Conservation (phyloP, 2,888 invertebrate genomes). For the Cephus pulcher region DNA sequence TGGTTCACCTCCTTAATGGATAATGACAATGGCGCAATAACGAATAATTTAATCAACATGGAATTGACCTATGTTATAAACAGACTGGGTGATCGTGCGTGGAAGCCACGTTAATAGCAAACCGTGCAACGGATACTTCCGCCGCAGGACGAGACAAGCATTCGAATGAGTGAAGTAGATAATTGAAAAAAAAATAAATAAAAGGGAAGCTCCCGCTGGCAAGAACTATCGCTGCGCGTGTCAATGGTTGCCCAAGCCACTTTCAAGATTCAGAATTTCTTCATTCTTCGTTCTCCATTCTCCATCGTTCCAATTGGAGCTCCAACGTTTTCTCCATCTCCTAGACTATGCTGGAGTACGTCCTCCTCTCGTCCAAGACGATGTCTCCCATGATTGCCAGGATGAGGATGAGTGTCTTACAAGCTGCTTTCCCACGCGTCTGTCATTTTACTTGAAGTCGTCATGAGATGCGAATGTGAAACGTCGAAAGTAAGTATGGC, state of each 20-base stretch:
- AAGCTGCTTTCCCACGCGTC: neutral
- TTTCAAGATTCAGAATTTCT: neutral
- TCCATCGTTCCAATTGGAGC: neutral
- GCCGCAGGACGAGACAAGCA: neutral
- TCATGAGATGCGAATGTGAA: neutral
- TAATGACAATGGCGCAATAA: neutral
- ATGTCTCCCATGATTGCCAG: neutral
- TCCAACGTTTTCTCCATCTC: neutral
- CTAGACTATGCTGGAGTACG: neutral
- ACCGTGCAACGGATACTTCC: neutral
- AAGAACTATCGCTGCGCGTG: neutral
- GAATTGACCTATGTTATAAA: neutral
- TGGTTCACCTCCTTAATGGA: neutral
- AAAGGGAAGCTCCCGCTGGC: neutral
- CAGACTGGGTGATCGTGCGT: neutral
- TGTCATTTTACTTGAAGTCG: neutral
- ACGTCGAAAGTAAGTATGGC: neutral
- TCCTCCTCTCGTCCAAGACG: neutral
- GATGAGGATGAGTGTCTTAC: neutral
- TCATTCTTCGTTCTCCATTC: neutral
- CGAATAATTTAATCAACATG: neutral
- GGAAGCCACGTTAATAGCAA: neutral
- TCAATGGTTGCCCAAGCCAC: neutral
- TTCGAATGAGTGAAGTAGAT: neutral
- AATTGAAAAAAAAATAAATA: neutral